These are phyloP conservation scores for Epinotia bilunana DNA, from an alignment of 2,888 invertebrate genomes.

Conservation along the genomic window DNA sequence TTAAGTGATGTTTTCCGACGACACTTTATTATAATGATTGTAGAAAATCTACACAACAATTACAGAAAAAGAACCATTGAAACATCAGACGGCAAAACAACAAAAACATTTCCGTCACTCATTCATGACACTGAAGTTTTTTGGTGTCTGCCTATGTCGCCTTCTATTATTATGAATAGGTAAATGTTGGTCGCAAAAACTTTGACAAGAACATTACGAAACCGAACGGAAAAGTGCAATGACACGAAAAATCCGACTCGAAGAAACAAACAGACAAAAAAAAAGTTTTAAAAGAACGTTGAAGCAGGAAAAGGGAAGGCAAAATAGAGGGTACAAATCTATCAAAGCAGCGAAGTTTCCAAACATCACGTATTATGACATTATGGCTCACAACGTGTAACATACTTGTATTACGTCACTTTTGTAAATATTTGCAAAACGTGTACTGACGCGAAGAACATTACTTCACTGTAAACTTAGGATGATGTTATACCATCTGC, in stretches of 20 bases:
- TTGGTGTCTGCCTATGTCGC: slow-evolving; percentile 1
- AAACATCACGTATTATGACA: background rate
- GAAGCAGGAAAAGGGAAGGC: background rate
- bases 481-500: slow-evolving; percentile 15
- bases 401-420: slow-evolving; percentile 7
- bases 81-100: slow-evolving; percentile 6
- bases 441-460: slow-evolving; percentile 16
- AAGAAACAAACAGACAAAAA: background rate
- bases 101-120: slow-evolving; percentile 41
- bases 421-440: slow-evolving; percentile 21
- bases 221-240: background rate
- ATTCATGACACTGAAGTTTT: slow-evolving; percentile 40
- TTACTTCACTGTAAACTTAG: slow-evolving; percentile 17
- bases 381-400: background rate
- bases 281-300: slow-evolving; percentile 8
- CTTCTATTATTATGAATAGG: slow-evolving; percentile 19
- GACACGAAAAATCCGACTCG: background rate
- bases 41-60: background rate
- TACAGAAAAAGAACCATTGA: slow-evolving; percentile 23
- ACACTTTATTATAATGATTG: background rate
- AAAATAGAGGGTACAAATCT: background rate
- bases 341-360: background rate
- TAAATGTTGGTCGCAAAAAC: slow-evolving; percentile 17
- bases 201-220: background rate
- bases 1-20: background rate